Conservation (phyloP, 2,888 invertebrate species). For the Sinentomon sp. region DNA sequence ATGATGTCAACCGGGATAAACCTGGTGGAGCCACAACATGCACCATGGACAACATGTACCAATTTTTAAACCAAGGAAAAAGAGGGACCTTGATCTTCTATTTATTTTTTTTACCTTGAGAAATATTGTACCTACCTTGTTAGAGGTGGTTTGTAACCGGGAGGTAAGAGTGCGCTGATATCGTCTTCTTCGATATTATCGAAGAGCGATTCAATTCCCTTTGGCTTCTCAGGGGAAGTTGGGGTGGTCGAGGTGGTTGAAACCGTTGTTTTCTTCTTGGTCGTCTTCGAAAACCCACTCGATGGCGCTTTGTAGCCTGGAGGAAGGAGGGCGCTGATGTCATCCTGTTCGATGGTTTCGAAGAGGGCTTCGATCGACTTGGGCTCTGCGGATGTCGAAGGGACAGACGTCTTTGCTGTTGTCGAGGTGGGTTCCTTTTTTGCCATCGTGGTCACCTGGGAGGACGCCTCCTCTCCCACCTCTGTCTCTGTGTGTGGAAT, state of each 20-base stretch:
- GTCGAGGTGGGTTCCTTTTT: constrained; percentile 14
- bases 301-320: constrained; percentile 27
- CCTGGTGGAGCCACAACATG: too few relatives aligned
- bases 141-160: constrained; percentile 25
- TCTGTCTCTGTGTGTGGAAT: too few relatives aligned
- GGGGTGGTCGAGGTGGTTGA: constrained; percentile 2
- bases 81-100: too few relatives aligned
- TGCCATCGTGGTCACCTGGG: not conserved
- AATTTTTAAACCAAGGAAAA: too few relatives aligned
- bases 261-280: constrained; percentile 17
- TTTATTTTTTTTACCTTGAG: too few relatives aligned
- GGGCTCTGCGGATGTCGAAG: constrained; percentile 19
- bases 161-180: constrained; percentile 33
- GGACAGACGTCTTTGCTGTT: constrained; percentile 9
- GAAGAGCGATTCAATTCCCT: constrained; percentile 6
- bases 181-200: constrained; percentile 13
- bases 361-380: constrained; percentile 22
- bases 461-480: too few relatives aligned
- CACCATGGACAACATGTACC: too few relatives aligned
- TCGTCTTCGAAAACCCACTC: constrained; percentile 18
- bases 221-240: constrained; percentile 5
- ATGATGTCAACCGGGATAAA: too few relatives aligned
- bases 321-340: constrained; percentile 27
- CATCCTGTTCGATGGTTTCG: constrained; percentile 23
- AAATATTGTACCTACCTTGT: constrained; percentile 1